Conservation (phyloP, 2,113 vertebrate genomes). For the Coptodon rendalli region DNA sequence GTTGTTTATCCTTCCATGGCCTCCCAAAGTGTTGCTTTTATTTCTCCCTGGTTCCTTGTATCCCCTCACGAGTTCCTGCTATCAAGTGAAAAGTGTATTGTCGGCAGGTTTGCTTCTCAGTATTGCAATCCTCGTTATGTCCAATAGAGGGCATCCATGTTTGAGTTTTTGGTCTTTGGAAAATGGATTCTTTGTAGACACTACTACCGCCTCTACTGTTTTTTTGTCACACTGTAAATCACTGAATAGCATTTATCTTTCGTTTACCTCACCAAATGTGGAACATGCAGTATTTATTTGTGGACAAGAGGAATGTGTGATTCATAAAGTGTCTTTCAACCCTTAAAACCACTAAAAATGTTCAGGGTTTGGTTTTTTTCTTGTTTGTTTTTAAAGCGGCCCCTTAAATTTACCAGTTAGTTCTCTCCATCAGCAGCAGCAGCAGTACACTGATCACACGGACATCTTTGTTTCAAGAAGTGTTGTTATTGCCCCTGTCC, state of each 20-base stretch:
- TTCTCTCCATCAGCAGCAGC: background rate
- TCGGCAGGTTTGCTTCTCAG: background rate
- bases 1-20: background rate
- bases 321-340: background rate
- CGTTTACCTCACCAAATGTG: background rate
- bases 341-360: background rate
- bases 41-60: background rate
- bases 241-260: background rate
- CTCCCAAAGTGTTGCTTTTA: background rate
- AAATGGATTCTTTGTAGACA: background rate
- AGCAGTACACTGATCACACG: background rate
- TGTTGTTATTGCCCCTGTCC: background rate
- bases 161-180: background rate
- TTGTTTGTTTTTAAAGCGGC: background rate
- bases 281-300: background rate
- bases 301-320: background rate
- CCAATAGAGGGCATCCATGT: conserved; percentile 29
- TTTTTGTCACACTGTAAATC: background rate
- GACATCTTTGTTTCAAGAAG: background rate
- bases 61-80: background rate
- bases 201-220: background rate
- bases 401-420: background rate
- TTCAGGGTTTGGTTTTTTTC: accelerated
- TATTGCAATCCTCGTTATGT: background rate
- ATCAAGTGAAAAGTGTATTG: background rate